Percentiles rank a stretch among this genome's conserved stretches.
Conservation (phyloP, 2,797 vertebrate genomes). For the Halcyon badia region DNA sequence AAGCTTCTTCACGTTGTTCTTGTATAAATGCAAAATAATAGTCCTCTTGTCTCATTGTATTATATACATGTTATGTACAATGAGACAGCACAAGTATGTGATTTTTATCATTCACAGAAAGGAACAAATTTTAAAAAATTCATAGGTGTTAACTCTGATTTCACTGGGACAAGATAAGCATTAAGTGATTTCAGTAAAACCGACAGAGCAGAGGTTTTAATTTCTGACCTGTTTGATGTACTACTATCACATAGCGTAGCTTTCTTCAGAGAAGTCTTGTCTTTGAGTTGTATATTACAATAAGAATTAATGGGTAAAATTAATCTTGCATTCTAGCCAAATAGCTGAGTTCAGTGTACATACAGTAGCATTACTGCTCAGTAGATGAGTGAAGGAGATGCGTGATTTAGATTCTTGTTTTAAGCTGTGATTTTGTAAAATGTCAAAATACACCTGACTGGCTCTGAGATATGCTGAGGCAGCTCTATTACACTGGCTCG, state of each 20-base stretch:
- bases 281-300: background rate
- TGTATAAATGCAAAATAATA: background rate
- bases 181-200: background rate
- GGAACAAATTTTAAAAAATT: background rate
- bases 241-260: background rate
- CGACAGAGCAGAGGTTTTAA: background rate
- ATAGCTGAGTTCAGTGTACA: background rate
- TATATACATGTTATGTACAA: background rate
- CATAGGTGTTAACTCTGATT: background rate
- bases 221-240: background rate
- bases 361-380: background rate
- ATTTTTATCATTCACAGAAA: background rate
- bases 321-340: background rate
- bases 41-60: background rate
- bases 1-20: background rate
- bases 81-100: background rate
- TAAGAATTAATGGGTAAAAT: background rate
- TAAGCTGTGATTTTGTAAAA: background rate
- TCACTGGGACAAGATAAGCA: background rate
- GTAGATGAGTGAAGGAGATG: background rate
- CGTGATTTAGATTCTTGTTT: background rate
- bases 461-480: background rate
- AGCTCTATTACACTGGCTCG: background rate
- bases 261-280: background rate
- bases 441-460: background rate